Conservation (phyloP, 2,888 invertebrate species). For the Agriopis aurantiaria region DNA sequence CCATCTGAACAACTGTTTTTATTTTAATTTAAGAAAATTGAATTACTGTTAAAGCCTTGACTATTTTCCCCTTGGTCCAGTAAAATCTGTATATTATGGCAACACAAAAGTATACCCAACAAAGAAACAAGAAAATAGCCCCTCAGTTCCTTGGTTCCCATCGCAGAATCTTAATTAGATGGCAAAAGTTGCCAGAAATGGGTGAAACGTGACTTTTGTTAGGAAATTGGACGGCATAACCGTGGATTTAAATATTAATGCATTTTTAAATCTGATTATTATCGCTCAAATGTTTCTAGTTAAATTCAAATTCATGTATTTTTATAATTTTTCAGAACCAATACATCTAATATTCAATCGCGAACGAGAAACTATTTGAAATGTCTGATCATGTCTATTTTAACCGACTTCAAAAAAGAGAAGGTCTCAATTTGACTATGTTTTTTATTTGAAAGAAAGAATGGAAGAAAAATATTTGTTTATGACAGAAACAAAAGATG, state of each 20-base stretch:
- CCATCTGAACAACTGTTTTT: too few species aligned
- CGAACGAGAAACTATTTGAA: too few species aligned
- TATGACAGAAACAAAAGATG: too few species aligned
- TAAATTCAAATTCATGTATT: too few species aligned
- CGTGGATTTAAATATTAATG: constrained; percentile 37
- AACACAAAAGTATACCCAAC: constrained; percentile 32
- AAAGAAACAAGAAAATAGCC: constrained; percentile 49
- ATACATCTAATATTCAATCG: too few species aligned
- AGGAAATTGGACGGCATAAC: constrained; percentile 51
- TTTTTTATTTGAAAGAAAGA: too few species aligned
- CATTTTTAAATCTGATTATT: constrained; percentile 40
- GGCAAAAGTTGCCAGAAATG: constrained; percentile 60
- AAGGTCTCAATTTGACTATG: too few species aligned
- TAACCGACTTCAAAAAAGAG: too few species aligned
- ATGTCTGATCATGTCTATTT: too few species aligned
- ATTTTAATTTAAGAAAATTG: too few species aligned
- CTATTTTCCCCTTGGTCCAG: neutral
- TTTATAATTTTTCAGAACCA: neutral
- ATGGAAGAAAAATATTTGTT: too few species aligned
- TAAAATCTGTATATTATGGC: constrained; percentile 18
- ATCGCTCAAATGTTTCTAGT: constrained; percentile 8
- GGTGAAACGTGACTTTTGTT: constrained; percentile 60
- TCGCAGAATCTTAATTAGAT: constrained; percentile 62
- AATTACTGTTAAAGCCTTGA: neutral
- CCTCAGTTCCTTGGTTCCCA: constrained; percentile 49